Conservation (phyloP, 1,140 invertebrate genomes). For the Lerema accius region DNA sequence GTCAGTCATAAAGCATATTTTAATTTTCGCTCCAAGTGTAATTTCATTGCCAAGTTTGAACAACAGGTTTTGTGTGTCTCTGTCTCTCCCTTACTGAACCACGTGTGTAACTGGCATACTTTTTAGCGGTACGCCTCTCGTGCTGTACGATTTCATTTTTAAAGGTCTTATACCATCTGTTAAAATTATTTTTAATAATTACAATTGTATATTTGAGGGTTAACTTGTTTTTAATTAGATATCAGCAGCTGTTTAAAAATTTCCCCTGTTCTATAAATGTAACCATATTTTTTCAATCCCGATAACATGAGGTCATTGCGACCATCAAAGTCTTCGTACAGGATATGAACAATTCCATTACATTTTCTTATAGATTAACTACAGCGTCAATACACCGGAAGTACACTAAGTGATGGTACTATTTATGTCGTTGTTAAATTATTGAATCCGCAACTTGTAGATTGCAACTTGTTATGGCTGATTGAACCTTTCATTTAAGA, state of each 20-base stretch:
- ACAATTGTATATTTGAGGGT: not conserved
- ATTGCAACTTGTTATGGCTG: too few relatives aligned
- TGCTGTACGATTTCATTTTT: not conserved
- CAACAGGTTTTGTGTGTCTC: constrained; percentile 69
- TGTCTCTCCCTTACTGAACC: constrained; percentile 54
- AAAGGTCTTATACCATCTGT: not conserved
- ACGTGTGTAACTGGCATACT: constrained; percentile 64
- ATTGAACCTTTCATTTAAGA: too few relatives aligned
- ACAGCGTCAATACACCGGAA: constrained; percentile 44
- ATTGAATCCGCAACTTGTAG: not conserved
- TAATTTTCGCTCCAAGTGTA: constrained; percentile 30
- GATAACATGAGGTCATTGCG: constrained; percentile 41
- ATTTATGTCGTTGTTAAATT: not conserved
- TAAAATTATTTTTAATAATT: not conserved
- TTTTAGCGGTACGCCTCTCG: constrained; percentile 35
- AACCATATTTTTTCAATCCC: not conserved
- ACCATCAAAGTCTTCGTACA: constrained; percentile 32
- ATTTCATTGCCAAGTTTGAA: constrained; percentile 78
- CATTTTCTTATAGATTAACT: constrained; percentile 58
- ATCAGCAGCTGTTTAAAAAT: not conserved
- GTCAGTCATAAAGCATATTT: constrained; percentile 40
- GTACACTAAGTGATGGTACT: constrained; percentile 7
- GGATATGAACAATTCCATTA: constrained; percentile 70
- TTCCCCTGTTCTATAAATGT: not conserved
- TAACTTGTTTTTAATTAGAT: not conserved